Conservation (phyloP, 1,140 invertebrate genomes). For the Apocrypta bakeri region DNA sequence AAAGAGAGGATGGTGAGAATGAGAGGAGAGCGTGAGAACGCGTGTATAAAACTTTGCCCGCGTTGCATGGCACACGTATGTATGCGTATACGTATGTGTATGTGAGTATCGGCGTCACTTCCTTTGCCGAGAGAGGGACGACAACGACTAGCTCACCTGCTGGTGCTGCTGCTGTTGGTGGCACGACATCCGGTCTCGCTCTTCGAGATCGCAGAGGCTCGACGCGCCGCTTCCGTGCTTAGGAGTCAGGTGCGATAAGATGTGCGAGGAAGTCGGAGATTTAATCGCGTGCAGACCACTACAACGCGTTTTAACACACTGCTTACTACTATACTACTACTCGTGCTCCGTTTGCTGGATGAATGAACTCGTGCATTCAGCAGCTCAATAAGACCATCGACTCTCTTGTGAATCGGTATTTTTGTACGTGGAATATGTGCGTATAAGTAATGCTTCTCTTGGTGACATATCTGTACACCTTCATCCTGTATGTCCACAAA, state of each 20-base stretch:
- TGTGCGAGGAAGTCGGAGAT: conserved; percentile 3
- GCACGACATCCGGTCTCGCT: conserved; percentile 32
- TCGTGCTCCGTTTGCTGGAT: background rate
- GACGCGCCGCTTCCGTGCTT: conserved; percentile 41
- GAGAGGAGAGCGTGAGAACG: conserved; percentile 70
- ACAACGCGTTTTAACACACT: too few species aligned
- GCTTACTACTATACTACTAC: too few species aligned
- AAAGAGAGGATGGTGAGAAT: conserved; percentile 49
- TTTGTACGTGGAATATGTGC: background rate
- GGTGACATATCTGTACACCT: too few species aligned
- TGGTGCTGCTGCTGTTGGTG: background rate
- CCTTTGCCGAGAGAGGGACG: background rate
- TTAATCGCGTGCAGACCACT: background rate
- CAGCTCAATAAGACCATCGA: background rate
- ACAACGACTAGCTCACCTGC: conserved; percentile 35
- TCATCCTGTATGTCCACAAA: too few species aligned
- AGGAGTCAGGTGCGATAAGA: conserved; percentile 18
- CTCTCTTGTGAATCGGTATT: too few species aligned
- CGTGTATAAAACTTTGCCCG: conserved; percentile 59
- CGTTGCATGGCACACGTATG: conserved; percentile 2
- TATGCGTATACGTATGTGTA: background rate
- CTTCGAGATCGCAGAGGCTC: conserved; percentile 6
- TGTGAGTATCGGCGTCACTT: conserved; percentile 50
- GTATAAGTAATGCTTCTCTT: too few species aligned
- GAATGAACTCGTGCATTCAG: background rate